Evolutionary conservation across 2,113 vertebrate genomes (phyloP).

Genomic region (Lichenostomus cassidix): DNA sequence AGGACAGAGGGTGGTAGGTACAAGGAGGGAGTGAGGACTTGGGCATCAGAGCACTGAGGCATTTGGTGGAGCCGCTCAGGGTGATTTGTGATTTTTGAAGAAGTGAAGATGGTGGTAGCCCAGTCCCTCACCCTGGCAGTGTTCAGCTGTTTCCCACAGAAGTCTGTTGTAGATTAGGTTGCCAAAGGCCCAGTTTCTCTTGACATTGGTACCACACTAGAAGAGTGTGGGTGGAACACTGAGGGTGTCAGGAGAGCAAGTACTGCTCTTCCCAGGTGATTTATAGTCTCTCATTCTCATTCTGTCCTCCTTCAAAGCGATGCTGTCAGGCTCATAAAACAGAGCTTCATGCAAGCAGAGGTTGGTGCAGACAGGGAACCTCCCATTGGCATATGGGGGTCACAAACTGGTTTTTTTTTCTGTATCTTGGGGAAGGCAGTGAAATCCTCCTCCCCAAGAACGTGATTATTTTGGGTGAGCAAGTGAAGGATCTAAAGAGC

Average conservation of each 20-base stretch:
- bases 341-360: neutral
- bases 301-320: neutral
- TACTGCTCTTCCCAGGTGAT: neutral
- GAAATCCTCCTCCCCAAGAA: neutral
- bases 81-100: neutral
- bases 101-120: neutral
- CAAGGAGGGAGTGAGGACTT: neutral
- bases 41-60: neutral
- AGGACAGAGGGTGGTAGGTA: neutral
- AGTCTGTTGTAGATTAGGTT: neutral
- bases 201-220: neutral
- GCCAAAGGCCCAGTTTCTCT: neutral
- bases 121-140: neutral
- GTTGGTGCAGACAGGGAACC: neutral
- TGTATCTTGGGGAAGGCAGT: neutral
- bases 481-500: neutral
- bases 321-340: neutral
- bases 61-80: accelerated
- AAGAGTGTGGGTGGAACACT: neutral
- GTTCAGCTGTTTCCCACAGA: neutral
- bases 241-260: neutral
- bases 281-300: neutral
- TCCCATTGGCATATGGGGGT: neutral
- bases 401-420: neutral
- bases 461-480: neutral